Evolutionary conservation across 2,797 vertebrate species (phyloP).

Genomic region (Dallia pectoralis): DNA sequence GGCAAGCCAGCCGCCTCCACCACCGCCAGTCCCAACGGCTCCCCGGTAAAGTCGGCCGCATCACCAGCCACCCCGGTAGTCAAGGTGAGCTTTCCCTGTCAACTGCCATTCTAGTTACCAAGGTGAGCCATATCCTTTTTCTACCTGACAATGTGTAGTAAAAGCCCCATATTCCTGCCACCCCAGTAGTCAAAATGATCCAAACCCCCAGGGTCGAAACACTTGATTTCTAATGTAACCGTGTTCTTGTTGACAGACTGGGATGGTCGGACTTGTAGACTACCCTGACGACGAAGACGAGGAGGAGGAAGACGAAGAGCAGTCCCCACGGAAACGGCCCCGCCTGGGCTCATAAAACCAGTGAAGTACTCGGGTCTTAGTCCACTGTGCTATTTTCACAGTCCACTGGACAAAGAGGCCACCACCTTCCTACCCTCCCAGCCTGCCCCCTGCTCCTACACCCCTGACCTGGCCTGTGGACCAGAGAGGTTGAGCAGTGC

Average conservation of each 20-base stretch:
- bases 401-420: constrained; percentile 40
- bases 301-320: constrained; percentile 91
- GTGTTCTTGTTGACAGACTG: constrained; percentile 71
- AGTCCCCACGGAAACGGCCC: constrained; percentile 91
- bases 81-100: constrained; percentile 78
- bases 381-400: constrained; percentile 26
- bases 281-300: constrained; percentile 99
- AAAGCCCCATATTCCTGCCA: neutral
- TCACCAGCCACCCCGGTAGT: constrained; percentile 82
- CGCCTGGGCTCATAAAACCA: constrained; percentile 90
- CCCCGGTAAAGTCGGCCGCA: constrained; percentile 83
- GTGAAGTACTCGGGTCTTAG: constrained; percentile 57
- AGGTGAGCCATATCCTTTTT: constrained; percentile 4
- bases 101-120: neutral
- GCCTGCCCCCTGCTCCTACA: constrained; percentile 16
- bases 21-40: constrained; percentile 79
- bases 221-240: constrained; percentile 1
- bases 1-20: constrained; percentile 85
- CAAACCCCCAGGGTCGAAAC: neutral
- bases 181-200: neutral
- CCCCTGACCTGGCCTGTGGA: constrained; percentile 53
- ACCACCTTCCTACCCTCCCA: constrained; percentile 19
- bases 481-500: constrained; percentile 70
- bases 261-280: constrained; percentile 94
- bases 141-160: neutral